A percentile compares a stretch with the other conserved stretches of the same genome.
These are phyloP conservation scores for Thamnophis elegans DNA, from an alignment of 2,797 vertebrate genomes.

Conservation along the genomic window DNA sequence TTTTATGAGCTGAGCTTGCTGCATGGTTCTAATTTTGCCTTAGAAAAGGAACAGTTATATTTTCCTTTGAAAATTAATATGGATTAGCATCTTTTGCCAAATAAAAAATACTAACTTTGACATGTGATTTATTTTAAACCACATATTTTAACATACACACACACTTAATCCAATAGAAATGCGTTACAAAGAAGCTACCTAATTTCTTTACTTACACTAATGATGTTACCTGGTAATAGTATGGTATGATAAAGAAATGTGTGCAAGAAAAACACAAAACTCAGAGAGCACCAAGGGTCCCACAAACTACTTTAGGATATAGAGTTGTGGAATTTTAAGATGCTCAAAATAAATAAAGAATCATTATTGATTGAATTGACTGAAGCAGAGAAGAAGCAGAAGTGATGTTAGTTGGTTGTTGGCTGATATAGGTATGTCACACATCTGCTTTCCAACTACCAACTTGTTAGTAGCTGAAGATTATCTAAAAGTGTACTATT, in stretches of 20 bases:
- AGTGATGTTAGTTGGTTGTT: not conserved
- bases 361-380: not conserved
- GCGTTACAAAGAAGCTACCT: not conserved
- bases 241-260: not conserved
- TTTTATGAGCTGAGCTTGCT: conserved; percentile 18
- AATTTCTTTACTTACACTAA: not conserved
- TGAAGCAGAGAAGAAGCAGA: too few species aligned
- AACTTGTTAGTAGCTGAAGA: not conserved
- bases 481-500: not conserved
- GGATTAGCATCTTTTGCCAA: not conserved
- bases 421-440: not conserved
- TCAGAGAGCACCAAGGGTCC: not conserved
- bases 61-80: conserved; percentile 32
- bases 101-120: not conserved
- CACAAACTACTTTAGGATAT: not conserved
- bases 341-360: not conserved
- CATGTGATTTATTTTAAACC: not conserved
- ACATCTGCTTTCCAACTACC: not conserved
- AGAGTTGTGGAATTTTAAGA: not conserved
- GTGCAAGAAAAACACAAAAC: not conserved
- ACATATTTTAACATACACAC: not conserved
- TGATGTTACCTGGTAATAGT: not conserved
- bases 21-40: conserved; percentile 13
- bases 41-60: conserved; percentile 24
- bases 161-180: not conserved